phyloP scores from a whole-genome alignment of 2,113 vertebrate species.

The Guaruba guarouba region DNA sequence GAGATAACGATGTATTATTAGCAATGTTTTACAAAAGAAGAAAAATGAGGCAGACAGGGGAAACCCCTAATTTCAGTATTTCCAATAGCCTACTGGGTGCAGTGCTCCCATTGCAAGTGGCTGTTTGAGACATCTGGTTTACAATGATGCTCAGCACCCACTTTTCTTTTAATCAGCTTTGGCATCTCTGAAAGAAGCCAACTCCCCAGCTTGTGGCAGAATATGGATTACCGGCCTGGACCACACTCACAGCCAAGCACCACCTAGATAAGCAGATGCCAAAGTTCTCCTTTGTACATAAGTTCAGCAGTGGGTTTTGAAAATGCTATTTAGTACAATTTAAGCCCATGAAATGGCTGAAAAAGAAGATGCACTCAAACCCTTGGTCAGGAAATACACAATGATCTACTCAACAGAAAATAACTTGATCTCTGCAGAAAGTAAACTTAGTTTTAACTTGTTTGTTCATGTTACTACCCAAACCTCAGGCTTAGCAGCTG shows the following conservation, averaged over 20 bases:
- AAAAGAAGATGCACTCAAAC: neutral
- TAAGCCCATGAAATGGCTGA: neutral
- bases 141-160: neutral
- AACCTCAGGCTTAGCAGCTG: neutral
- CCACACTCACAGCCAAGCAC: neutral
- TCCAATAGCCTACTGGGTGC: neutral
- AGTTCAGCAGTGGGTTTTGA: neutral
- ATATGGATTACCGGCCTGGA: neutral
- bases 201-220: neutral
- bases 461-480: neutral
- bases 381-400: neutral
- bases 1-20: slow-evolving; percentile 31
- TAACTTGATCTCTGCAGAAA: neutral
- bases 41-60: slow-evolving; percentile 9
- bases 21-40: neutral
- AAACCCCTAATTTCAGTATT: neutral
- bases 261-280: neutral
- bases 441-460: neutral
- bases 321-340: neutral
- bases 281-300: neutral
- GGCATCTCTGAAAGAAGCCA: neutral
- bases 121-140: neutral
- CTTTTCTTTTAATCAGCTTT: slow-evolving; percentile 17
- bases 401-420: neutral
- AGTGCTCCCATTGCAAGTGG: neutral